Evolutionary conservation across 2,888 invertebrate genomes (phyloP), one percentile per base, ranked within the genome.

Genomic region (Pemphredon lugubris): DNA sequence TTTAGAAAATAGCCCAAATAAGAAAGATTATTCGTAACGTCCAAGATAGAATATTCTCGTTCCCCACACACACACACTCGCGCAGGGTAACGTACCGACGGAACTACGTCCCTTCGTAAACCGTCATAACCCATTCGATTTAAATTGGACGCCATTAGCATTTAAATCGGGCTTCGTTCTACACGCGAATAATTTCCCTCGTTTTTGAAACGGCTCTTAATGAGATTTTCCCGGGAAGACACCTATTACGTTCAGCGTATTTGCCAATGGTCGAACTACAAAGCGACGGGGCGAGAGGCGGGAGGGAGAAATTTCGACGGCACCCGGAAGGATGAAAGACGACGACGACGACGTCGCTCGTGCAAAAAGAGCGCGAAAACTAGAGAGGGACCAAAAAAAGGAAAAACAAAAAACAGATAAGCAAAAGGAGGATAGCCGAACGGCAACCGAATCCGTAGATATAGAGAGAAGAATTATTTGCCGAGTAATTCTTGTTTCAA

Each of bases 191-290:
- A 48, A 69, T 48, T 65, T 13, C 20, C 23, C 26, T 16, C 26
- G 42, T 26, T 48, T 57, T 14, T 30, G 42, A 68, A 61, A 44
- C 54, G 21, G 48, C 40, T 45, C 37, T 44, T 75, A 76, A 73
- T 51, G 61, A 67, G 67, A 70, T 76, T 73, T n/a, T 61, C 51
- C 47, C 57, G 47, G 51, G 48, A 61, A 70, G 51, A 66, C 54
- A 40, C 30, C 45, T 51, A 59, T 67, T 60, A 47, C 54, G 65
- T 54, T 50, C 44, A 45, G 20, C 42, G 57, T 57, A 40, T 72
- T 69, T 68, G 71, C 44, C 54, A 55, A 65, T 30, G 20, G 14
- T 13, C 44, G 18, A 30, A 26, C 48, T 42, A 57, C 44, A 48
- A 54, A 54, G 54, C 14, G n/a, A n/a, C 21, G 14, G n/a, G 9